Evolutionary conservation across 2,888 invertebrate species (phyloP), one percentile per base, ranked within the genome.

Genomic region (Idaea dimidiata): DNA sequence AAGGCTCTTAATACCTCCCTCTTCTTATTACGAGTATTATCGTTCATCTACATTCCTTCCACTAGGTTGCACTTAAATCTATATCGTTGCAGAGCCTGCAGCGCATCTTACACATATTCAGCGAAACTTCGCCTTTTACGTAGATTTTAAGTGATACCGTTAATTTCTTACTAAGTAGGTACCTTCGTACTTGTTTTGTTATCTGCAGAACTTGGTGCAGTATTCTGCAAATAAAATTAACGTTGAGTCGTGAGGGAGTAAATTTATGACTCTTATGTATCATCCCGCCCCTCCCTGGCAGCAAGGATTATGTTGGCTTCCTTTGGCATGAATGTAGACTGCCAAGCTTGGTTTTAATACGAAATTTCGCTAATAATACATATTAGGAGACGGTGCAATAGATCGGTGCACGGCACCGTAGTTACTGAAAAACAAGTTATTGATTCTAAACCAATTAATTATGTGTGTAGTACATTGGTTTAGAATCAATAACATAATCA

Each of bases 31-130:
- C 66, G 74, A 75, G 73, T 73, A 75, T 80, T 78, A 78, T 78
- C 75, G 75, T 79, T 74, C 70, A 72, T 77, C 75, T 75, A 76
- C 77, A 78, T 82, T 78, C 72, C 76, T 77, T 76, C 61, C 69
- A 62, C 72, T 70, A 63, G 71, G 73, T 31, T 76, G 74, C 76
- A 72, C 73, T 74, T 68, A 74, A 74, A 76, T 78, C 74, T 72
- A 67, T 66, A 72, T 69, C 72, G 62, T 69, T 72, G 62, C 77
- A 75, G 65, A 71, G 66, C 66, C 69, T 74, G 73, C 72, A 72
- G 64, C 62, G 56, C 43, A 43, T 59, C 56, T 54, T 59, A 65
- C 70, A 70, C 73, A 77, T 70, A 72, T 77, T 75, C 58, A 59
- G 58, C 64, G 66, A 72, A 66, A 54, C 53, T 57, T 60, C 63